These are phyloP conservation scores for Agrotis segetum DNA, from an alignment of 2,888 invertebrate species.

Conservation along the genomic window DNA sequence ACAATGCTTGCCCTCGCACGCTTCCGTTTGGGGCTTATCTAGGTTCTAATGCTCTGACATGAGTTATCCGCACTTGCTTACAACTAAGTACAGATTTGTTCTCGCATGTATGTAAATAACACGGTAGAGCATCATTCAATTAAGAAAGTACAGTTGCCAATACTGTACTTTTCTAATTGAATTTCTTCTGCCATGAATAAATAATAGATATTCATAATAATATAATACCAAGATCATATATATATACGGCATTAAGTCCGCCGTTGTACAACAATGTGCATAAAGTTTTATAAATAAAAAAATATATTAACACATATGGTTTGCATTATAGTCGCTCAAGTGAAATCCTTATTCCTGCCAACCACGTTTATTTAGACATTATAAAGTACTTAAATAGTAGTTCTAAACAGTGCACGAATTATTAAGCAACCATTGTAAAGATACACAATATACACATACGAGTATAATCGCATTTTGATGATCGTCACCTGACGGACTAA, in stretches of 20 bases:
- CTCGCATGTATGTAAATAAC: conserved; percentile 3
- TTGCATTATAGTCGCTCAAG: not conserved
- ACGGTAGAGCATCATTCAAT: conserved; percentile 5
- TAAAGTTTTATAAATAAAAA: too few relatives aligned
- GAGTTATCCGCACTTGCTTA: conserved; percentile 27
- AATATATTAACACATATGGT: too few relatives aligned
- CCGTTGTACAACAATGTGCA: too few relatives aligned
- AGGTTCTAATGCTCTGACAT: conserved; percentile 57
- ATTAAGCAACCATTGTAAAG: not conserved
- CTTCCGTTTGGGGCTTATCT: conserved; percentile 72
- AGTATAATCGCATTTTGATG: conserved; percentile 13
- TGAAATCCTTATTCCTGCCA: not conserved
- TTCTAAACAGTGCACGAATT: not conserved
- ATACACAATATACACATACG: not conserved
- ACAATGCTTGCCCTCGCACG: conserved; percentile 71
- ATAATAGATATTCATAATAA: too few relatives aligned
- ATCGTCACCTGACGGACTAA: conserved; percentile 17
- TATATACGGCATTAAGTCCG: too few relatives aligned
- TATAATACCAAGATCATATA: too few relatives aligned
- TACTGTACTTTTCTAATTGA: too few relatives aligned
- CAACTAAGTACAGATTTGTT: conserved; percentile 29
- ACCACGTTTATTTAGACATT: not conserved
- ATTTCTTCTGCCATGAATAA: too few relatives aligned
- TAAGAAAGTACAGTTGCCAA: not conserved
- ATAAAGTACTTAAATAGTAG: not conserved